Evolutionary conservation across 1,140 invertebrate species (phyloP), one percentile per base, ranked within the genome.

Genomic region (Meteorus sp.): DNA sequence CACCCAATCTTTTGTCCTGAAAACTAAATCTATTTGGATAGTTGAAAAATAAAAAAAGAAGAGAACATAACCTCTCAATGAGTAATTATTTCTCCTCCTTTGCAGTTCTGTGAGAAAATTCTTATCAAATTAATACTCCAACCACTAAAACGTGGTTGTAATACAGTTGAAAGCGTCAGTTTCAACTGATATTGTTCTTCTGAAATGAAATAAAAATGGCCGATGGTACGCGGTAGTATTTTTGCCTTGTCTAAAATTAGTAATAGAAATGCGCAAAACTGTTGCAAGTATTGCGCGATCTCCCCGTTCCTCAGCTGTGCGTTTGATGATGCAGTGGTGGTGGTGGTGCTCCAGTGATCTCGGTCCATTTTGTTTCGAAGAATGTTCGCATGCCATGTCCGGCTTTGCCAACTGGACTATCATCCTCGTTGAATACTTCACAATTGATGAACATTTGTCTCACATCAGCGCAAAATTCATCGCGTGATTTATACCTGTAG

Each of bases 401-500:
- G 5, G 95, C 94, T 71, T 94, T 92, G 1, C 95, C 95, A 23
- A 98, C 94, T 0, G 94, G 93, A 64, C 93, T 96, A 78, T 97
- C 92, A 75, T 98, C 95, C 80, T 98, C 95, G 78, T 98, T 98
- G 82, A 97, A 98, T 47, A 92, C 92, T 77, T 97, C 93, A 81
- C 95, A 98, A 80, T 98, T 98, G 77, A 93, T 90, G 82, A 97
- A 97, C 66, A 98, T 95, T 60, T 95, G 87, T 2, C 92, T 86
- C 13, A 94, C 89, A 80, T 98, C 95, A 9, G 86, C 82, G 61
- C 89, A 90, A 81, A 97, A 97, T 59, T 97, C 94, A 63, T 94
- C 92, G 65, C 86, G 85, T 39, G 85, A 85, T 78, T 93, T 94
- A 81, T 95, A 95, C 68, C 92, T 94, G 74, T 8, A 57, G 39